These are phyloP conservation scores for Drosophila albomicans DNA, from an alignment of 1,140 invertebrate species.

Conservation along the genomic window DNA sequence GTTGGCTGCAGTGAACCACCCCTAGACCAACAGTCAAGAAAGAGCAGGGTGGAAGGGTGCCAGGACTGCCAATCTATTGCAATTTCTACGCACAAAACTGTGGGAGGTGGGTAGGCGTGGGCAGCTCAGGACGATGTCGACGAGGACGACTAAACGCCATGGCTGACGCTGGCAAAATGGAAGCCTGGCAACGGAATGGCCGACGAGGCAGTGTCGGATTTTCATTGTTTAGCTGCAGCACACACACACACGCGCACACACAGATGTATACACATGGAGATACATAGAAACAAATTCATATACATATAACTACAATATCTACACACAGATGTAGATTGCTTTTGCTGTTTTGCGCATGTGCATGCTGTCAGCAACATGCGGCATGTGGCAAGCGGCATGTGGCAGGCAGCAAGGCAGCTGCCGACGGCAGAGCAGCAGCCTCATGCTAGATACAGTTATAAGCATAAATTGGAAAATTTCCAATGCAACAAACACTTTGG, in stretches of 20 bases:
- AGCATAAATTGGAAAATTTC: constrained; percentile 76
- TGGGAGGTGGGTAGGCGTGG: constrained; percentile 34
- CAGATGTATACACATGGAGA: constrained; percentile 15
- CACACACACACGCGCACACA: constrained; percentile 25
- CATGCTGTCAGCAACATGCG: constrained; percentile 30
- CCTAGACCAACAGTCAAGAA: neutral
- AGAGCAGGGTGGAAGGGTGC: constrained; percentile 1
- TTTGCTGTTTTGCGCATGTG: constrained; percentile 44
- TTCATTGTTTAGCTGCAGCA: constrained; percentile 60
- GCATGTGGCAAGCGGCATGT: neutral
- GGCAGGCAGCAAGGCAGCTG: constrained; percentile 28
- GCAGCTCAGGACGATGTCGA: constrained; percentile 36
- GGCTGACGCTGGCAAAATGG: constrained; percentile 75
- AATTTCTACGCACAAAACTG: constrained; percentile 17
- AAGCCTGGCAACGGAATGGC: constrained; percentile 60
- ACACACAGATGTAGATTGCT: constrained; percentile 18
- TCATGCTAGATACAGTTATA: constrained; percentile 55
- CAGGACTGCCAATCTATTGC: constrained; percentile 58
- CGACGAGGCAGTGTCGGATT: constrained; percentile 42
- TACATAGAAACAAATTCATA: constrained; percentile 48
- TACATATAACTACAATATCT: constrained; percentile 17
- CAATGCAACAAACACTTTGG: constrained; percentile 45
- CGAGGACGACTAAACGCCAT: constrained; percentile 72
- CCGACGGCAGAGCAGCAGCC: constrained; percentile 64
- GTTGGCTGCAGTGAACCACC: constrained; percentile 16